These are phyloP conservation scores for Enteromius unitaeniatus DNA, from an alignment of 2,797 vertebrate genomes.

Conservation along the genomic window DNA sequence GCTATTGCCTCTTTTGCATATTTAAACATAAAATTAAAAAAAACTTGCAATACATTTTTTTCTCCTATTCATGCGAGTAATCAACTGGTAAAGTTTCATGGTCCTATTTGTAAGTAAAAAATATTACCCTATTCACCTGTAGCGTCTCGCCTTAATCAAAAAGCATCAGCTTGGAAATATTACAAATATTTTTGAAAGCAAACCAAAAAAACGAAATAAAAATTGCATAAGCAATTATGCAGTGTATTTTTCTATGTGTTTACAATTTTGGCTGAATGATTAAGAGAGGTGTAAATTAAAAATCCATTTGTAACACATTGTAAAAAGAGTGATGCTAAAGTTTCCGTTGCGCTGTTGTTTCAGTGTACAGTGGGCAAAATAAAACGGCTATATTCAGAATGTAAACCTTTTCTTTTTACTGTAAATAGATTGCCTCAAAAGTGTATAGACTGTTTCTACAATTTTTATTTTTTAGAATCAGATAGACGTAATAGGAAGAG, in stretches of 20 bases:
- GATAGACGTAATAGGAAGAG: slow-evolving; percentile 69
- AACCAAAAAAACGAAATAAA: neutral
- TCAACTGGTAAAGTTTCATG: too few relatives aligned
- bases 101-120: too few relatives aligned
- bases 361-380: slow-evolving; percentile 61
- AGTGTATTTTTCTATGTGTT: slow-evolving; percentile 17
- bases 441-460: slow-evolving; percentile 78
- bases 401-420: slow-evolving; percentile 78
- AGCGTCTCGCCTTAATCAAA: too few relatives aligned
- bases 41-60: too few relatives aligned
- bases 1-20: too few relatives aligned
- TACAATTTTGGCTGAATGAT: slow-evolving; percentile 17
- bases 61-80: too few relatives aligned
- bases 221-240: neutral
- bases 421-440: slow-evolving; percentile 83
- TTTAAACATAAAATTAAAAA: too few relatives aligned
- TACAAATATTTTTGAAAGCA: neutral
- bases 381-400: slow-evolving; percentile 78
- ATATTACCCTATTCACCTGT: too few relatives aligned
- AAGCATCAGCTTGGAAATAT: neutral
- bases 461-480: slow-evolving; percentile 73
- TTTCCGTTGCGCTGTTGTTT: slow-evolving; percentile 46
- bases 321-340: slow-evolving; percentile 52
- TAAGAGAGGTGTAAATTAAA: slow-evolving; percentile 3
- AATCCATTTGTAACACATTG: slow-evolving; percentile 44